Base-by-base conservation (phyloP, 2,113 vertebrate genomes). In the Pantherophis guttatus region DNA sequence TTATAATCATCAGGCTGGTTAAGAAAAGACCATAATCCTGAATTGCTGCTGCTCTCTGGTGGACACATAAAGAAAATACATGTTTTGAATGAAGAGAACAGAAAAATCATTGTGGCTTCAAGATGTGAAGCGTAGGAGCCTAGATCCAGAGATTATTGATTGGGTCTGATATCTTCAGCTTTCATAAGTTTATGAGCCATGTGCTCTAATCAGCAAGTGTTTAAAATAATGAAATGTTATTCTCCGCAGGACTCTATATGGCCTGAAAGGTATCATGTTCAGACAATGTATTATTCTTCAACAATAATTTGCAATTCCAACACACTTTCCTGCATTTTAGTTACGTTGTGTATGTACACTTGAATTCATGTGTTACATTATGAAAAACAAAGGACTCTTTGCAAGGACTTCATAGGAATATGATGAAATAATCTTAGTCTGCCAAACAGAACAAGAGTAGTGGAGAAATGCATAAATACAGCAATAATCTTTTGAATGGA, bases 41-140 rank as follows among this genome's bases (percentile, higher is more conserved):
- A 94, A 85, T 95, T 3, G 53, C 92, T 65, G 87, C 96, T 96
- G 97, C 96, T 95, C 96, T 95, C 92, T 95, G 94, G 94, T 94
- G 96, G 96, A 92, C 94, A 96, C 0, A 0, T 65, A 33, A 23
- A 86, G 92, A 39, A 92, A 57, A 39, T 92, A 62, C 10, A 62
- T 52, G 13, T 88, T 12, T 59, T 59, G 54, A 90, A 90, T 85
- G 23, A 93, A 90, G 33, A 59, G 15, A n/a, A 21, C 8, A 10
- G 39, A 58, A 26, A 87, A 88, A 91, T 70, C n/a, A 39, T 29
- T 26, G 9, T 8, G 17, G 7, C 39, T 23, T 50, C 26, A 44
- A 48, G 33, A 44, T 8, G 23, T 55, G 44, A 33, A 62, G 59
- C 3, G 59, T 11, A 29, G 39, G 58, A 1, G 58, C 65, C 8